Evolutionary conservation across 2,888 invertebrate genomes (phyloP).

Genomic region (Caenorhabditis panamensis): DNA sequence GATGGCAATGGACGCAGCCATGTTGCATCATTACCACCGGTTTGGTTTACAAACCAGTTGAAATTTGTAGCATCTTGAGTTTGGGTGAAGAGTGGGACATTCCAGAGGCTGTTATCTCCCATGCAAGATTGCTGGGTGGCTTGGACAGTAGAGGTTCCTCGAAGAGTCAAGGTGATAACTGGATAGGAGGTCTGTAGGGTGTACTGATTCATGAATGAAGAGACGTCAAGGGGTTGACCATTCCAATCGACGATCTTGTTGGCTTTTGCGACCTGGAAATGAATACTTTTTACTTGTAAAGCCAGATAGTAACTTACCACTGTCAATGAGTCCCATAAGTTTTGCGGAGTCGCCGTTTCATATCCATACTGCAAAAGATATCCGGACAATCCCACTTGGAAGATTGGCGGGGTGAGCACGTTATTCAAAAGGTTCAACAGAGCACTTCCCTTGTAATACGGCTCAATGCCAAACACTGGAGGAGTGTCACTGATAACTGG

Average conservation of each 20-base stretch:
- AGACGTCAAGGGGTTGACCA: constrained; percentile 53
- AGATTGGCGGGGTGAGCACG: constrained; percentile 22
- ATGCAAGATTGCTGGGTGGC: constrained; percentile 50
- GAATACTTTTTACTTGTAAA: no score
- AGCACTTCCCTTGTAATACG: constrained; percentile 63
- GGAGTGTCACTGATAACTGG: constrained; percentile 57
- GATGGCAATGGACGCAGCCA: constrained; percentile 40
- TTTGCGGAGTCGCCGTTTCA: constrained; percentile 36
- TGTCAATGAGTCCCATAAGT: constrained; percentile 45
- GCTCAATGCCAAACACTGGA: constrained; percentile 53
- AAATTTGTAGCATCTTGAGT: constrained; percentile 20
- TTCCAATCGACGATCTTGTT: constrained; percentile 63
- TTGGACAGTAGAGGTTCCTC: constrained; percentile 29
- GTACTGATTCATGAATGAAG: constrained; percentile 58
- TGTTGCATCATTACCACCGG: constrained; percentile 31
- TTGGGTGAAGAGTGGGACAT: constrained; percentile 54
- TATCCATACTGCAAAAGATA: constrained; percentile 38
- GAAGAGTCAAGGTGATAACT: constrained; percentile 36
- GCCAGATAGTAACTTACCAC: no score
- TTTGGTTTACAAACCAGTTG: constrained; percentile 42
- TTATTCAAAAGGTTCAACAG: constrained; percentile 58
- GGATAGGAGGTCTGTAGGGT: constrained; percentile 61
- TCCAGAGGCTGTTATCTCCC: constrained; percentile 33
- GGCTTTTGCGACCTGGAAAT: neutral
- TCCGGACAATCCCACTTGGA: constrained; percentile 28